These are phyloP conservation scores for Acanthopleura granulata DNA, from an alignment of 2,888 invertebrate species.

Conservation along the genomic window DNA sequence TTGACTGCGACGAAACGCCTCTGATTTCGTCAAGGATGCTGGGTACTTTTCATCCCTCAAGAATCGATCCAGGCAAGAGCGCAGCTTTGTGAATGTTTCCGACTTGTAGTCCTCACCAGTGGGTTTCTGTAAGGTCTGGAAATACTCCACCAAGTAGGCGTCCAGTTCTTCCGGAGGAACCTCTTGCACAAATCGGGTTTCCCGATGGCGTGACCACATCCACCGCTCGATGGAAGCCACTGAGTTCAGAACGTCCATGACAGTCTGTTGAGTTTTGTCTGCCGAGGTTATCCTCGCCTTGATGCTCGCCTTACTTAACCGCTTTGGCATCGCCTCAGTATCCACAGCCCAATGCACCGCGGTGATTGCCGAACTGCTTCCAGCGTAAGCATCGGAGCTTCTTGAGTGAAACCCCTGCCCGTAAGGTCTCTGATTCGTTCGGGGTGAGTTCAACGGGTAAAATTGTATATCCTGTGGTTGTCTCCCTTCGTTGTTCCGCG, in stretches of 20 bases:
- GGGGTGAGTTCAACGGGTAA: no score
- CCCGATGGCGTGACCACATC: background rate
- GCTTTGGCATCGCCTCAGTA: background rate
- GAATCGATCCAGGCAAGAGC: constrained; percentile 1
- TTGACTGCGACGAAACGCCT: background rate
- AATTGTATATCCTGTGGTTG: no score
- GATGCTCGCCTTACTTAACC: background rate
- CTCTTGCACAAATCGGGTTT: background rate
- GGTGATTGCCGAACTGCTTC: no score
- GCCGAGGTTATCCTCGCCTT: background rate
- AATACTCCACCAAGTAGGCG: background rate
- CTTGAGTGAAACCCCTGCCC: no score
- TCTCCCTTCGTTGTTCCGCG: no score
- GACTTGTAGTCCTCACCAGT: background rate
- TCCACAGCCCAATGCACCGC: no score
- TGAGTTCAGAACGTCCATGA: background rate
- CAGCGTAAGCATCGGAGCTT: no score
- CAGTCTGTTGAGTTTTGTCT: background rate
- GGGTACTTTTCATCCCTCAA: background rate
- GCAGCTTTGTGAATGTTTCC: background rate
- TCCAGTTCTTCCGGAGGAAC: background rate
- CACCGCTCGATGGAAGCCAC: constrained; percentile 5
- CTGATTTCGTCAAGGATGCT: background rate
- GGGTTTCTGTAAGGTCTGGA: background rate
- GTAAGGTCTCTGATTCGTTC: no score